Conservation (phyloP, 2,888 invertebrate genomes). For the Nasonia oneida region DNA sequence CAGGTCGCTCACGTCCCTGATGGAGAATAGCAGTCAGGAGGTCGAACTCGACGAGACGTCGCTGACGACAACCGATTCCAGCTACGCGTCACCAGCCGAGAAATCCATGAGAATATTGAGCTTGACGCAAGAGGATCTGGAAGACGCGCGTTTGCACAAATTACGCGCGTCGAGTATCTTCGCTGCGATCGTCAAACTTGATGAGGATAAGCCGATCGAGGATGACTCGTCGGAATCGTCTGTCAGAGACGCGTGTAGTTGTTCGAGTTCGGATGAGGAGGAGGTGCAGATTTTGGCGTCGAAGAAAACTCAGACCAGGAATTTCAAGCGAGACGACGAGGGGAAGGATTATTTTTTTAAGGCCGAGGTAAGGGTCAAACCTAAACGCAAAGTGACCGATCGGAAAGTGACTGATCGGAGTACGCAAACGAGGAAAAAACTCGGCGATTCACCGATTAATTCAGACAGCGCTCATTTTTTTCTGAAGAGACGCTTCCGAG, state of each 20-base stretch:
- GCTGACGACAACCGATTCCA: conserved; percentile 30
- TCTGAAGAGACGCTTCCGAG: conserved; percentile 29
- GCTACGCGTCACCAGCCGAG: conserved; percentile 64
- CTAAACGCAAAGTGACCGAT: background rate
- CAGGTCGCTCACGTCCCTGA: conserved; percentile 65
- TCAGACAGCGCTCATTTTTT: conserved; percentile 18
- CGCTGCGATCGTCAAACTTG: background rate
- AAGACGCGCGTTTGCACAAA: background rate
- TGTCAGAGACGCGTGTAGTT: background rate
- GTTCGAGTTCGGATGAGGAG: conserved; percentile 50
- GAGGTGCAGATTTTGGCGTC: background rate
- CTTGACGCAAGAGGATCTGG: conserved; percentile 66
- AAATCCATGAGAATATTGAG: conserved; percentile 69
- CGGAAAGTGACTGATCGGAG: background rate
- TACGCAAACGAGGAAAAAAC: background rate
- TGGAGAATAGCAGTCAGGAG: conserved; percentile 63
- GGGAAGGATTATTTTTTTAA: background rate
- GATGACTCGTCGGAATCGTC: background rate
- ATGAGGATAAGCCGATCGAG: background rate
- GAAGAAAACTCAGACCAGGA: conserved; percentile 6
- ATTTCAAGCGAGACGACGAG: background rate
- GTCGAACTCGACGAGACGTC: conserved; percentile 60
- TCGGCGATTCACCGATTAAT: too few relatives aligned
- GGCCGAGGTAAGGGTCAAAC: background rate
- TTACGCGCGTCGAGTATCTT: background rate